Evolutionary conservation across 2,113 vertebrate species (phyloP).

Genomic region (Ameiurus melas): DNA sequence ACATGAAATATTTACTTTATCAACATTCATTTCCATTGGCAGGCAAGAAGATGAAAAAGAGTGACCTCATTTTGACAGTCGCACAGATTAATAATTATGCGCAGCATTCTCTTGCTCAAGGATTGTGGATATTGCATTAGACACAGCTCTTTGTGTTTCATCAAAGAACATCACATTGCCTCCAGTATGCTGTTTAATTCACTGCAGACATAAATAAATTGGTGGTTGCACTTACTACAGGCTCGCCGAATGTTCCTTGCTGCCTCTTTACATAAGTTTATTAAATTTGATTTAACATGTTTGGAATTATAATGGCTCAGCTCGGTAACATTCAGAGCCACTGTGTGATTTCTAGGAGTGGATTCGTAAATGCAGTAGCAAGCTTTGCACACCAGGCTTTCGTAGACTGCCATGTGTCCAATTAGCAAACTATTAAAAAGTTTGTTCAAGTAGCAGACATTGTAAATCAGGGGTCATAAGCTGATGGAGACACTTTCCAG

Average conservation of each 20-base stretch:
- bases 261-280: conserved; percentile 35
- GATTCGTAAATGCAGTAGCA: background rate
- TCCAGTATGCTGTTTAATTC: conserved; percentile 51
- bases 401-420: background rate
- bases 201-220: conserved; percentile 53
- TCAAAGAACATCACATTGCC: conserved; percentile 60
- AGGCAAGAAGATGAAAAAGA: conserved; percentile 43
- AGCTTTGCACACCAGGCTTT: background rate
- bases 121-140: conserved; percentile 58
- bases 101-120: conserved; percentile 51
- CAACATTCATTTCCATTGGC: conserved; percentile 32
- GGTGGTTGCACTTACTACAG: conserved; percentile 50
- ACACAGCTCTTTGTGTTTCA: conserved; percentile 61
- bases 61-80: conserved; percentile 55
- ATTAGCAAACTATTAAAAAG: background rate
- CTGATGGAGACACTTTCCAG: background rate
- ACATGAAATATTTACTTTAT: conserved; percentile 49
- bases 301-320: conserved; percentile 58
- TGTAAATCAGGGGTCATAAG: background rate
- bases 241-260: conserved; percentile 33
- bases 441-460: background rate
- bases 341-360: background rate
- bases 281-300: conserved; percentile 56
- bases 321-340: conserved; percentile 47
- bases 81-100: conserved; percentile 57